Percentiles rank a stretch among this genome's conserved stretches.
Evolutionary conservation across 2,797 vertebrate species (phyloP).

Genomic region (Myotis vivesi): DNA sequence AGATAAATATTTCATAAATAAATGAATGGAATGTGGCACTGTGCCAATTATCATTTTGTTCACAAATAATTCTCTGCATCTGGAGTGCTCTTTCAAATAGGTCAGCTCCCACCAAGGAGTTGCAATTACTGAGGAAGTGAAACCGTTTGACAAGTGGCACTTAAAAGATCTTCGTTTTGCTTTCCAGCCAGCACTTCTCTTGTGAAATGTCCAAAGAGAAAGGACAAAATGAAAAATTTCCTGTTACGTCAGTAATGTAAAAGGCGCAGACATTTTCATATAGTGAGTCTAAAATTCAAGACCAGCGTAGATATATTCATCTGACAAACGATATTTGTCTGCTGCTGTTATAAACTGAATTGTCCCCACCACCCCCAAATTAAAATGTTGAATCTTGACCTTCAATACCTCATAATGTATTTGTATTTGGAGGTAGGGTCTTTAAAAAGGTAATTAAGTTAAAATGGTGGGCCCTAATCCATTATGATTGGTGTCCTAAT

Average conservation of each 20-base stretch:
- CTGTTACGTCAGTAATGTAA: neutral
- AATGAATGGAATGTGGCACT: conserved; percentile 12
- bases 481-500: neutral
- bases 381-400: neutral
- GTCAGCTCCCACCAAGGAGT: conserved; percentile 45
- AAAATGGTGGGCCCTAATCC: neutral
- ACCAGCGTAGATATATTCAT: neutral
- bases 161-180: conserved; percentile 57
- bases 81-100: conserved; percentile 54
- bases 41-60: conserved; percentile 39
- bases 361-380: neutral
- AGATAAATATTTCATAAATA: conserved; percentile 34
- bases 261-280: neutral
- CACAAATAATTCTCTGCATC: conserved; percentile 51
- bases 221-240: neutral
- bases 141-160: conserved; percentile 57
- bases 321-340: conserved; percentile 18
- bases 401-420: neutral
- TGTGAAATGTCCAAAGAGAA: conserved; percentile 45
- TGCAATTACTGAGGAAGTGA: conserved; percentile 59
- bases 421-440: neutral
- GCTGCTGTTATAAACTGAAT: neutral
- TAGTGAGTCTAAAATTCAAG: neutral
- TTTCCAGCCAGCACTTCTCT: conserved; percentile 36
- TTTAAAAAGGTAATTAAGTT: neutral